Conservation (phyloP, 2,113 vertebrate genomes). For the Leptodactylus fuscus region DNA sequence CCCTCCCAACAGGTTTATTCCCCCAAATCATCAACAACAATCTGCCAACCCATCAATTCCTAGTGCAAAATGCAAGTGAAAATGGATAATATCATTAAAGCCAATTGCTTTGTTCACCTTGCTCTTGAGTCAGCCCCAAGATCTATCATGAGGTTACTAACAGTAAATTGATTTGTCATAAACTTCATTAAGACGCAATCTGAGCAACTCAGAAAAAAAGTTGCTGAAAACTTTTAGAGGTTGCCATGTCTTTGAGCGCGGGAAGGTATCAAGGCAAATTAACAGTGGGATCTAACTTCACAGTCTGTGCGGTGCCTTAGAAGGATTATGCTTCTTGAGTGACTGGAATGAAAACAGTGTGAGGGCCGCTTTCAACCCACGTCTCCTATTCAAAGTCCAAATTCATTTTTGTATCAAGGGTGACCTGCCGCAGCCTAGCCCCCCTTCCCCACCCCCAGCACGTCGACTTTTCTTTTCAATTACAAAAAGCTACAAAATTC, state of each 20-base stretch:
- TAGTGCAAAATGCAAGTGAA: too few relatives aligned
- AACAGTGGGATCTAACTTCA: constrained; percentile 36
- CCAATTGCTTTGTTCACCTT: background rate
- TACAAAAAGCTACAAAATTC: constrained; percentile 10
- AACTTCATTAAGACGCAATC: constrained; percentile 16
- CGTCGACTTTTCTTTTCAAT: constrained; percentile 1
- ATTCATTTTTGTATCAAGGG: constrained; percentile 17
- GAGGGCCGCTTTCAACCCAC: background rate
- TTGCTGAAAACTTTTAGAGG: constrained; percentile 40
- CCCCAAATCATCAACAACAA: too few relatives aligned
- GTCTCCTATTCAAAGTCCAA: constrained; percentile 27
- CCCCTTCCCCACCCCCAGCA: background rate
- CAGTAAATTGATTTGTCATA: background rate
- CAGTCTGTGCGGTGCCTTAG: background rate
- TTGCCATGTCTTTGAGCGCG: constrained; percentile 32
- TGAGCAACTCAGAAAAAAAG: background rate
- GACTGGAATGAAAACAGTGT: constrained; percentile 18
- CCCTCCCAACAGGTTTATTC: too few relatives aligned
- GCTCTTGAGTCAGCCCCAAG: background rate
- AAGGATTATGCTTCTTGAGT: constrained; percentile 39
- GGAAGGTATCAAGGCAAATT: constrained; percentile 24
- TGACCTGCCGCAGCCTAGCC: background rate
- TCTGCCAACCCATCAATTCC: too few relatives aligned
- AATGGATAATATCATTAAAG: background rate
- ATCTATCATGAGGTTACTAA: background rate